These are phyloP conservation scores for Hydropotes inermis DNA, from an alignment of 2,113 vertebrate genomes.

Conservation along the genomic window DNA sequence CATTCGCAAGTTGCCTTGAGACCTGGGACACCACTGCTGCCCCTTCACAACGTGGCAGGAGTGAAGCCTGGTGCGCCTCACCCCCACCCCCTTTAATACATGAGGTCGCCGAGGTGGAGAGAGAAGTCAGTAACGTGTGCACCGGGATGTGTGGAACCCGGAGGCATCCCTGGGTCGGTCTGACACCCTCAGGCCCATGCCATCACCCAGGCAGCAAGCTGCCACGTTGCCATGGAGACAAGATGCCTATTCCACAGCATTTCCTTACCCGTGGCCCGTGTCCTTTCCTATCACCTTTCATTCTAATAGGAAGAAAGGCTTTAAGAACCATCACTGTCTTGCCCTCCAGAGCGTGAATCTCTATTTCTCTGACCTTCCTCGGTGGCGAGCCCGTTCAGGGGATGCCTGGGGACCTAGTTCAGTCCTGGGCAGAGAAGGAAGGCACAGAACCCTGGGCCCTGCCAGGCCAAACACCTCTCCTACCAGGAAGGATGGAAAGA, in stretches of 20 bases:
- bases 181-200: accelerated
- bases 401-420: not conserved
- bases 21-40: accelerated
- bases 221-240: accelerated
- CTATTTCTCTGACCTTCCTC: not conserved
- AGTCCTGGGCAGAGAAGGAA: not conserved
- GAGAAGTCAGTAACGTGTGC: accelerated
- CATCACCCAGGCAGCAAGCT: accelerated
- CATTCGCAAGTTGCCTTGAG: accelerated
- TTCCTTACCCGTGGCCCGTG: accelerated
- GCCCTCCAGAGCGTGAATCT: not conserved
- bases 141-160: accelerated
- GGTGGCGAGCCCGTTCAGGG: accelerated
- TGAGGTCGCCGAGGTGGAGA: not conserved
- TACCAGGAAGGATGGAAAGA: accelerated
- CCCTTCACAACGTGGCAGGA: accelerated
- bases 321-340: not conserved
- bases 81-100: accelerated
- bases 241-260: not conserved
- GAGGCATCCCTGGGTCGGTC: not conserved
- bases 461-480: not conserved
- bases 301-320: not conserved
- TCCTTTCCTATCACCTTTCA: not conserved
- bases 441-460: accelerated
- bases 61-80: accelerated